Evolutionary conservation across 2,888 invertebrate genomes (phyloP), one percentile per base, ranked within the genome.

Genomic region (Chydorus sphaericus): DNA sequence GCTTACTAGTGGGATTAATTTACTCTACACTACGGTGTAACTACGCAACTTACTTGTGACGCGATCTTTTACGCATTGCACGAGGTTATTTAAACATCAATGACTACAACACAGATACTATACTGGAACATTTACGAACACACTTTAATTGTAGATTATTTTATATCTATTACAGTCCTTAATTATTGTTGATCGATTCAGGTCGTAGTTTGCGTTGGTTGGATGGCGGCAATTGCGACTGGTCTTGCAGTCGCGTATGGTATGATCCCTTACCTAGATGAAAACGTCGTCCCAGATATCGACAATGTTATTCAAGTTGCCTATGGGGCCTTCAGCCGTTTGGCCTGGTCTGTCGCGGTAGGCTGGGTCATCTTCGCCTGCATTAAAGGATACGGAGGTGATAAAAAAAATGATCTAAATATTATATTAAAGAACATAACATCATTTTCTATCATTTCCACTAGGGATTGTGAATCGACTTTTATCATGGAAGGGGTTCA

Each of bases 401-500:
- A 33, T 10, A 8, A 33, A 10, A 14, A 33, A 20, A 6, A 14
- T 44, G 1, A 26, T 4, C n/a, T n/a, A n/a, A n/a, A n/a, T n/a
- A n/a, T n/a, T n/a, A n/a, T n/a, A n/a, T n/a, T n/a, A n/a, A n/a
- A n/a, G n/a, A n/a, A n/a, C n/a, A n/a, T n/a, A n/a, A n/a, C n/a
- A n/a, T n/a, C n/a, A n/a, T n/a, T n/a, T n/a, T n/a, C n/a, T n/a
- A n/a, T n/a, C n/a, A n/a, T n/a, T n/a, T n/a, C n/a, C 8, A 2
- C 11, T 3, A n/a, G 44, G 55, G 10, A 77, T 85, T 49, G 74
- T 93, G 54, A 85, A 91, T 73, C 77, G 78, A 0, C 73, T 91
- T 52, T 76, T 97, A 39, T 86, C 88, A 0, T 85, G 87, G 73
- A 79, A 82, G 56, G 81, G 86, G 0, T 78, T 92, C 63, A 78